phyloP scores from a whole-genome alignment of 2,113 vertebrate species.

The Leiothrix lutea region DNA sequence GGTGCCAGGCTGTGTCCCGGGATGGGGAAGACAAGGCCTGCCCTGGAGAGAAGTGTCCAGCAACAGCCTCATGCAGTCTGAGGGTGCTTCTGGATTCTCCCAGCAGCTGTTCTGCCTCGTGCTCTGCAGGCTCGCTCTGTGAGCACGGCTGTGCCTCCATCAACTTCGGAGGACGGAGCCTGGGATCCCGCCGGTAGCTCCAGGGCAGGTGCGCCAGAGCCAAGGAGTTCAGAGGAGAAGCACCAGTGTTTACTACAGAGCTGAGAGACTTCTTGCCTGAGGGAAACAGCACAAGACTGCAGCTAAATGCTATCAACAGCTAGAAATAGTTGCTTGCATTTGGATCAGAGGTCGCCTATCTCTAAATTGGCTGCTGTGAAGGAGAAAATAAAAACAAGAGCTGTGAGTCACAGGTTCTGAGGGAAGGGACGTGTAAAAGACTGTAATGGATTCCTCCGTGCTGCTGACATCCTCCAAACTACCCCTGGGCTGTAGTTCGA shows the following conservation, averaged over 20 bases:
- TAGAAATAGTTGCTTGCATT: conserved; percentile 28
- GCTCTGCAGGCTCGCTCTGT: neutral
- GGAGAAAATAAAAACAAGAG: conserved; percentile 38
- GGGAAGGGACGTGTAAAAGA: neutral
- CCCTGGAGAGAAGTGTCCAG: neutral
- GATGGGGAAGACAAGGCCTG: fast-evolving
- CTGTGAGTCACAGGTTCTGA: conserved; percentile 31
- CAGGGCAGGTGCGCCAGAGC: fast-evolving
- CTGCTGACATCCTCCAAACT: neutral
- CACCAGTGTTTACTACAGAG: neutral
- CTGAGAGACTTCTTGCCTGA: neutral
- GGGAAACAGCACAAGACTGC: neutral
- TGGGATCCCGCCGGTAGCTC: neutral
- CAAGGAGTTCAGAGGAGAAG: neutral
- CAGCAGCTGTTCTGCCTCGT: fast-evolving
- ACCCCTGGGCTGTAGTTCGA: neutral
- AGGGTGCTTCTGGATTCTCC: neutral
- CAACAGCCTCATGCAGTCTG: neutral
- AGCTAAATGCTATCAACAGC: neutral
- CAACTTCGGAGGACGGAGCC: neutral
- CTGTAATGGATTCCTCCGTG: neutral
- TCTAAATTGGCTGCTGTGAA: conserved; percentile 1
- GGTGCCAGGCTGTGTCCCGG: fast-evolving
- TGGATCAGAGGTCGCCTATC: conserved; percentile 34
- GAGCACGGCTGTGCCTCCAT: fast-evolving